A percentile compares a stretch with the other conserved stretches of the same genome.
Conservation (phyloP, 2,888 invertebrate species). For the Adela reaumurella region DNA sequence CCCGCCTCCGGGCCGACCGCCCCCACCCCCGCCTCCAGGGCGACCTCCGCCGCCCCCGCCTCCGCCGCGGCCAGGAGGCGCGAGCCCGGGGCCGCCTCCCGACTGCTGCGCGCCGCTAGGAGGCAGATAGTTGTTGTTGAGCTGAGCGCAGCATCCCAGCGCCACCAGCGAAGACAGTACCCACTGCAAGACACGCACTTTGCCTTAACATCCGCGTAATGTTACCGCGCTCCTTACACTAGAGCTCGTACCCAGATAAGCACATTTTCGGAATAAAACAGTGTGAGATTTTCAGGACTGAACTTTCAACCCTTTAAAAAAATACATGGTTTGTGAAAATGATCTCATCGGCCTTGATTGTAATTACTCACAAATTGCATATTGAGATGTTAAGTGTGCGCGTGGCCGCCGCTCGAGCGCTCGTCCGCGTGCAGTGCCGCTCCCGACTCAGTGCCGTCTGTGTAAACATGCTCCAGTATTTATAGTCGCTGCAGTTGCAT, state of each 20-base stretch:
- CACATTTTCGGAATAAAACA: too few species aligned
- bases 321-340: too few species aligned
- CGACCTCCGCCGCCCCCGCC: constrained; percentile 17
- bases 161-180: constrained; percentile 13
- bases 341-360: too few species aligned
- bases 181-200: not conserved
- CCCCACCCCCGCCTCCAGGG: constrained; percentile 14
- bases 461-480: constrained; percentile 14
- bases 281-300: too few species aligned
- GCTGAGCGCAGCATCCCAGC: constrained; percentile 38
- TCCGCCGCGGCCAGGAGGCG: constrained; percentile 23
- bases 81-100: constrained; percentile 31
- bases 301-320: too few species aligned
- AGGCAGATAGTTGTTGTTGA: constrained; percentile 58
- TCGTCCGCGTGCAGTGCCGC: not conserved
- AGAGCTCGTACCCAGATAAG: too few species aligned
- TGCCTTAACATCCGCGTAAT: too few species aligned
- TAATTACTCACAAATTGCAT: not conserved
- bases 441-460: constrained; percentile 10
- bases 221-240: too few species aligned
- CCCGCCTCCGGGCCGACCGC: constrained; percentile 17
- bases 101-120: constrained; percentile 42
- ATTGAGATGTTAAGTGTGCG: not conserved
- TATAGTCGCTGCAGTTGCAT: constrained; percentile 9
- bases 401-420: not conserved